Evolutionary conservation across 2,113 vertebrate genomes (phyloP).

Genomic region (Sula dactylatra): DNA sequence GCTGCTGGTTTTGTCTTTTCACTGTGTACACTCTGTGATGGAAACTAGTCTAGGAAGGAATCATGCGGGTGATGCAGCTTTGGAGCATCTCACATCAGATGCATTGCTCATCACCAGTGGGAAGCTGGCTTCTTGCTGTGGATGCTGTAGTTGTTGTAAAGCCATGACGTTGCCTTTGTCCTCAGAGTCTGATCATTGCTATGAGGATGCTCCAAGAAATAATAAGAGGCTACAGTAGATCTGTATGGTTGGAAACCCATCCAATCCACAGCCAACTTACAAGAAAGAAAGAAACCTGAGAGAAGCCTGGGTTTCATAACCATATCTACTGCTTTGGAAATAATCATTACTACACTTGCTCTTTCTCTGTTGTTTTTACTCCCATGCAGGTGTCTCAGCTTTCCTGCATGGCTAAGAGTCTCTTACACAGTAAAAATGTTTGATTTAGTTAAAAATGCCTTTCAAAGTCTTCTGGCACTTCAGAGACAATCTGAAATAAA

Average conservation of each 20-base stretch:
- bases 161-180: neutral
- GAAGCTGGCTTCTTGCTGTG: neutral
- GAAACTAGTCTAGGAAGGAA: neutral
- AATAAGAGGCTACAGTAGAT: neutral
- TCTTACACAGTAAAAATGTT: neutral
- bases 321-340: neutral
- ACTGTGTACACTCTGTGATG: too few relatives aligned
- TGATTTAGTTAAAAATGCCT: neutral
- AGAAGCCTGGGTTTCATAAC: neutral
- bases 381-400: neutral
- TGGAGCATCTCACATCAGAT: neutral
- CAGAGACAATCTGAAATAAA: neutral
- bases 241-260: neutral
- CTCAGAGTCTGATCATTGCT: neutral
- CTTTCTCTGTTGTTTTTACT: neutral
- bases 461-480: neutral
- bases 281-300: neutral
- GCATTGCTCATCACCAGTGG: neutral
- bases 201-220: neutral
- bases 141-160: neutral
- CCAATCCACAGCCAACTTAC: neutral
- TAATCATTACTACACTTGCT: neutral
- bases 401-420: neutral
- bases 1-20: neutral
- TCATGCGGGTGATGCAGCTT: rapidly evolving